Conservation (phyloP, 2,888 invertebrate species). For the Tinea trinotella region DNA sequence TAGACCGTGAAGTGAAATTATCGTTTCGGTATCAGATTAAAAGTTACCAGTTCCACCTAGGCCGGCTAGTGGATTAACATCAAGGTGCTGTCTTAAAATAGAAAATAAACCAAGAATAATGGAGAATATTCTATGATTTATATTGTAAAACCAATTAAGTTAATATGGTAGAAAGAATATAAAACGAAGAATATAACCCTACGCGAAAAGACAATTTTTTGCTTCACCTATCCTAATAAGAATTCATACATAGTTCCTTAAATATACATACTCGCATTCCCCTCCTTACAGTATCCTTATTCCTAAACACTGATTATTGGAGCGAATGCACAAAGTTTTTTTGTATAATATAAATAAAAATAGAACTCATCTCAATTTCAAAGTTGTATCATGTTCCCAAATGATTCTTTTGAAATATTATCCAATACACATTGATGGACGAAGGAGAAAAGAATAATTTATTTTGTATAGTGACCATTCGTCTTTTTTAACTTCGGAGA, state of each 20-base stretch:
- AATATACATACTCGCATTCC: background rate
- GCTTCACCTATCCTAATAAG: background rate
- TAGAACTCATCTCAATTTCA: background rate
- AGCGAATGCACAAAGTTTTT: background rate
- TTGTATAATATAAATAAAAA: background rate
- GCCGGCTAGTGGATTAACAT: too few species aligned
- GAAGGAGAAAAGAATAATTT: background rate
- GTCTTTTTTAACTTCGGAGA: background rate
- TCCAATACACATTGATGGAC: background rate
- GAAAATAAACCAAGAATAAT: too few species aligned
- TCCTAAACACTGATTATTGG: background rate
- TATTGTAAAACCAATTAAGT: too few species aligned
- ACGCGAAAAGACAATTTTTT: background rate
- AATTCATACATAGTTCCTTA: background rate
- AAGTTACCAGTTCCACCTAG: too few species aligned
- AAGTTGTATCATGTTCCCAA: background rate
- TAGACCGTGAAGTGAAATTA: too few species aligned
- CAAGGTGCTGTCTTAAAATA: too few species aligned
- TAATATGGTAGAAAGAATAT: too few species aligned
- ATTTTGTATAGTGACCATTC: background rate
- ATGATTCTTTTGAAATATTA: background rate
- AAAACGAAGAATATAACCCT: too few species aligned
- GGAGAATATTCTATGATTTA: too few species aligned
- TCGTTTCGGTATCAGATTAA: too few species aligned
- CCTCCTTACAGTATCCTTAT: too few species aligned